A percentile compares a stretch with the other conserved stretches of the same genome.
Conservation (phyloP, 2,113 vertebrate genomes). For the Crotophaga sulcirostris region DNA sequence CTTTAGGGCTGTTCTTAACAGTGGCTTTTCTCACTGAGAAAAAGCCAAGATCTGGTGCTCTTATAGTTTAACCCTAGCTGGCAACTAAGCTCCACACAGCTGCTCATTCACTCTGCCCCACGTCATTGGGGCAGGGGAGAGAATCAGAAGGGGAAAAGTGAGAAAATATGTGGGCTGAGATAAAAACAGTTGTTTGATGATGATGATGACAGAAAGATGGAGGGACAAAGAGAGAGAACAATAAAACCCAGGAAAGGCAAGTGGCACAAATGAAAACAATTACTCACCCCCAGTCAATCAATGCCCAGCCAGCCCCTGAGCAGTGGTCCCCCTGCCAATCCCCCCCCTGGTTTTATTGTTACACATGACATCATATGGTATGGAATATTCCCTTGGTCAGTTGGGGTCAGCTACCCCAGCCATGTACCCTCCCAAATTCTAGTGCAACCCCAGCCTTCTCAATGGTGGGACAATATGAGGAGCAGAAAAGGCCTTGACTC, state of each 20-base stretch:
- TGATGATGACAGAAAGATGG: not conserved
- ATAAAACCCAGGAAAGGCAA: not conserved
- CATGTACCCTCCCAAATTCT: not conserved
- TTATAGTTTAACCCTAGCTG: not conserved
- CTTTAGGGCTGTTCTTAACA: not conserved
- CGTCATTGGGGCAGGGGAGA: not conserved
- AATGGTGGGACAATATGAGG: fast-evolving
- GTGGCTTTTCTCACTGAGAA: not conserved
- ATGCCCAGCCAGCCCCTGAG: not conserved
- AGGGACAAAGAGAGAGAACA: not conserved
- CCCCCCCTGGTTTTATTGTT: not conserved
- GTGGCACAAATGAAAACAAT: not conserved
- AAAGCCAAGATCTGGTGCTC: not conserved
- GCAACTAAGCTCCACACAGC: not conserved
- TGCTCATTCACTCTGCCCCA: not conserved
- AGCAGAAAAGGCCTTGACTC: not conserved
- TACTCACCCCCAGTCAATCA: not conserved
- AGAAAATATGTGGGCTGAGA: not conserved
- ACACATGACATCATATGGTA: fast-evolving
- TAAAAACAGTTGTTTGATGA: not conserved
- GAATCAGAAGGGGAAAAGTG: not conserved
- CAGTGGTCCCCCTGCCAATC: fast-evolving
- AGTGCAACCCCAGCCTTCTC: not conserved
- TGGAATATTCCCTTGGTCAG: not conserved
- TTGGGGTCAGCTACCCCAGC: not conserved